Conservation (phyloP, 2,888 invertebrate genomes). For the Nebria salina region DNA sequence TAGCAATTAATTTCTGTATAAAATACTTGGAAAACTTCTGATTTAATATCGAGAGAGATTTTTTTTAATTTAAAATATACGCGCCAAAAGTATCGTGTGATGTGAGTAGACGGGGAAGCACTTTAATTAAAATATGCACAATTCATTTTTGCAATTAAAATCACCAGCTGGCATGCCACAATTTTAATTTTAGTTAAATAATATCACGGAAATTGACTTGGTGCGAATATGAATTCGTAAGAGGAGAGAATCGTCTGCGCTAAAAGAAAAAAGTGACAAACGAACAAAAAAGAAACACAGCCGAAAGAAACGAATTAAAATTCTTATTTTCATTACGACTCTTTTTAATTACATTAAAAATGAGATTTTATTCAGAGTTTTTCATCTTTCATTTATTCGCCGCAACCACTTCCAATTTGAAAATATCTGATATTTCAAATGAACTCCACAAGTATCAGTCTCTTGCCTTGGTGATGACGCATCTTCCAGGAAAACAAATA, state of each 20-base stretch:
- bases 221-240: slow-evolving; percentile 25
- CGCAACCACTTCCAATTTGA: slow-evolving; percentile 37
- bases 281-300: slow-evolving; percentile 7
- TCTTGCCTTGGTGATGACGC: neutral
- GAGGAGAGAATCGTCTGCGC: neutral
- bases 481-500: neutral
- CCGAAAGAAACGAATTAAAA: slow-evolving; percentile 36
- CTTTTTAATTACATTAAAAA: slow-evolving; percentile 46
- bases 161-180: slow-evolving; percentile 43
- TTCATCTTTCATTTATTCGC: neutral
- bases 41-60: neutral
- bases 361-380: slow-evolving; percentile 41
- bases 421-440: slow-evolving; percentile 45
- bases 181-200: slow-evolving; percentile 46
- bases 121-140: slow-evolving; percentile 46
- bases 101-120: slow-evolving; percentile 15
- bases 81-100: neutral
- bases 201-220: slow-evolving; percentile 46
- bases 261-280: slow-evolving; percentile 17
- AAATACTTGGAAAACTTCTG: neutral
- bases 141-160: slow-evolving; percentile 47
- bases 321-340: slow-evolving; percentile 44
- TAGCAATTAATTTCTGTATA: neutral
- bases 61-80: neutral
- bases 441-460: slow-evolving; percentile 23